Evolutionary conservation across 2,888 invertebrate species (phyloP).

Genomic region (Folsomia candida): DNA sequence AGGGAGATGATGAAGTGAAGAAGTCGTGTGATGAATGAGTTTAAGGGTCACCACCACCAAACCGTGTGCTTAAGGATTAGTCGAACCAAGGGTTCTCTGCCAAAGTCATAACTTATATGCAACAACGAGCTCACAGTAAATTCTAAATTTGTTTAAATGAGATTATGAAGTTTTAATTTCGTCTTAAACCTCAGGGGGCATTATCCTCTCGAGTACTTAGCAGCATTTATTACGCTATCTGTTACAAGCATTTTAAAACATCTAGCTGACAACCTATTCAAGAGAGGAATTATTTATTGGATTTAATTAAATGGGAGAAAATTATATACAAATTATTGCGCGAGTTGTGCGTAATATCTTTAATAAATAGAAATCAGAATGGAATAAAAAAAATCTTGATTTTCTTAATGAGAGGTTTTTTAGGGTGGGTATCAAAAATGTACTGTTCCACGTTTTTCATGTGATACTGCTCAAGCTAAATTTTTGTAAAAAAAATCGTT

Average conservation of each 20-base stretch:
- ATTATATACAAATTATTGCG: background rate
- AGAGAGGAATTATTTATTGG: background rate
- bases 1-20: background rate
- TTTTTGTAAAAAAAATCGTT: too few species aligned
- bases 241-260: background rate
- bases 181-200: slow-evolving; percentile 19
- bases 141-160: slow-evolving; percentile 32
- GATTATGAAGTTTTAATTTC: slow-evolving; percentile 34
- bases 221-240: background rate
- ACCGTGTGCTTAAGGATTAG: background rate
- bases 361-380: background rate
- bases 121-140: slow-evolving; percentile 5
- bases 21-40: slow-evolving; percentile 1
- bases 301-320: background rate
- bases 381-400: background rate
- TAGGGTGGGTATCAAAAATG: too few species aligned
- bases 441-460: too few species aligned
- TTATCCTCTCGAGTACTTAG: background rate
- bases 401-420: too few species aligned
- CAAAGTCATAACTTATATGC: background rate
- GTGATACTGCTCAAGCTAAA: too few species aligned
- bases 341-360: background rate
- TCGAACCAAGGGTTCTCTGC: background rate
- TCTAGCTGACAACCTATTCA: background rate
- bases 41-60: background rate